These are phyloP conservation scores for Cosmorhoe ocellata DNA, from an alignment of 2,888 invertebrate genomes.

Conservation along the genomic window DNA sequence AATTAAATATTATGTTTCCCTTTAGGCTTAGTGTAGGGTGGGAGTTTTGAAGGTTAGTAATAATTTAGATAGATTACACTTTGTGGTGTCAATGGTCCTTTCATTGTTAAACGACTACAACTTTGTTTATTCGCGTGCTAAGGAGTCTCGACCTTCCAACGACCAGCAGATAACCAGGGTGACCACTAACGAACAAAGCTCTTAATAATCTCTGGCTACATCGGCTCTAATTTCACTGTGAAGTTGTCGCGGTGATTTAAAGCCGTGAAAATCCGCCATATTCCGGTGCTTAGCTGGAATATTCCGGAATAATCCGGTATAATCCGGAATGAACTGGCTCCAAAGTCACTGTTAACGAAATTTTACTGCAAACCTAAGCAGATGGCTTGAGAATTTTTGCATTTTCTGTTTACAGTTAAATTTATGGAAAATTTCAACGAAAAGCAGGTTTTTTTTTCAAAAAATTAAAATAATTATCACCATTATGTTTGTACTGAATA, in stretches of 20 bases:
- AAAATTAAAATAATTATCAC: too few species aligned
- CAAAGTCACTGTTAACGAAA: conserved; percentile 44
- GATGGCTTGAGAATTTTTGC: conserved; percentile 10
- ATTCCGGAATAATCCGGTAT: conserved; percentile 46
- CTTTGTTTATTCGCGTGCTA: too few species aligned
- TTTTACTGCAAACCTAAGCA: conserved; percentile 38
- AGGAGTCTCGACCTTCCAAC: too few species aligned
- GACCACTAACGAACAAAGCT: neutral
- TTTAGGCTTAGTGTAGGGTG: conserved; percentile 3
- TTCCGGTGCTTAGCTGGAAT: conserved; percentile 48
- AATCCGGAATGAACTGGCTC: conserved; percentile 32
- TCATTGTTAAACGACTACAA: neutral
- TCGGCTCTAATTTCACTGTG: conserved; percentile 33
- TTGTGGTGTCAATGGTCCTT: neutral
- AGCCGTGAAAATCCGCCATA: conserved; percentile 48
- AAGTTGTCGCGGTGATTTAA: conserved; percentile 43
- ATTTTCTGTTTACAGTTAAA: conserved; percentile 2
- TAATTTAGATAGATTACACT: conserved; percentile 10
- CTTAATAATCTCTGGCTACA: conserved; percentile 12
- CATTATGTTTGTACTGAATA: too few species aligned
- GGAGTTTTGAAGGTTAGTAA: conserved; percentile 5
- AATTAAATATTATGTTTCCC: conserved; percentile 27
- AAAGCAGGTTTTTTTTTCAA: too few species aligned
- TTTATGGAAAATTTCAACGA: conserved; percentile 1
- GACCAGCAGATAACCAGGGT: too few species aligned